These are phyloP conservation scores for Hydropsyche betteni DNA, from an alignment of 2,888 invertebrate species.

Conservation along the genomic window DNA sequence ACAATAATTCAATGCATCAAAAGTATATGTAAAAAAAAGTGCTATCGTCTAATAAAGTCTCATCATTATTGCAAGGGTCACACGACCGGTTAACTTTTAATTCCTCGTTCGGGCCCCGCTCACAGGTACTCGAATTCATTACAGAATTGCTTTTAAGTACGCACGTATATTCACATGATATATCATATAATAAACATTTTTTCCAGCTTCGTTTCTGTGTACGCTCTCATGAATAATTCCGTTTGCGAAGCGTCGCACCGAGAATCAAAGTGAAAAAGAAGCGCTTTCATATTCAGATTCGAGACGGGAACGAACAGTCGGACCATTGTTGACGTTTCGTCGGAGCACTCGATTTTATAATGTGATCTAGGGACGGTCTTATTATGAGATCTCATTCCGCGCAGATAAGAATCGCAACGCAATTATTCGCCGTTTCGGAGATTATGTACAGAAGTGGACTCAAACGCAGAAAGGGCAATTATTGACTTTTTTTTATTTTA, in stretches of 20 bases:
- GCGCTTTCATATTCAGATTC: slow-evolving; percentile 25
- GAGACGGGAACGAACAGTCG: neutral
- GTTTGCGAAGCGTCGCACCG: neutral
- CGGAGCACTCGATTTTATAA: too few relatives aligned
- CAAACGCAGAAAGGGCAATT: too few relatives aligned
- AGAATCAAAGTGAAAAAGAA: slow-evolving; percentile 1
- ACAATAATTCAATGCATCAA: too few relatives aligned
- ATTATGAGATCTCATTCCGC: too few relatives aligned
- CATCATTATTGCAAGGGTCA: neutral
- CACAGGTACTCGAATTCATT: neutral
- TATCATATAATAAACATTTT: neutral
- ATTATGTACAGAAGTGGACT: too few relatives aligned
- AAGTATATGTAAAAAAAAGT: neutral
- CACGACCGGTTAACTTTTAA: slow-evolving; percentile 12
- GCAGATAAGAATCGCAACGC: too few relatives aligned
- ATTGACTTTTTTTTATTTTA: too few relatives aligned
- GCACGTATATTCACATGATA: neutral
- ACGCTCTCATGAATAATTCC: slow-evolving; percentile 19
- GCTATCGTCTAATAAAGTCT: slow-evolving; percentile 3
- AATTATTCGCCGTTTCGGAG: too few relatives aligned
- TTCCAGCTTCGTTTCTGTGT: neutral
- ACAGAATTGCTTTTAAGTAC: slow-evolving; percentile 10
- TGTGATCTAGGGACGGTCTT: too few relatives aligned
- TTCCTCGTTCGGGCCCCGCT: neutral
- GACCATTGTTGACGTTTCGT: too few relatives aligned